These are phyloP conservation scores for Maniola jurtina DNA, from an alignment of 1,140 invertebrate species.

Conservation along the genomic window DNA sequence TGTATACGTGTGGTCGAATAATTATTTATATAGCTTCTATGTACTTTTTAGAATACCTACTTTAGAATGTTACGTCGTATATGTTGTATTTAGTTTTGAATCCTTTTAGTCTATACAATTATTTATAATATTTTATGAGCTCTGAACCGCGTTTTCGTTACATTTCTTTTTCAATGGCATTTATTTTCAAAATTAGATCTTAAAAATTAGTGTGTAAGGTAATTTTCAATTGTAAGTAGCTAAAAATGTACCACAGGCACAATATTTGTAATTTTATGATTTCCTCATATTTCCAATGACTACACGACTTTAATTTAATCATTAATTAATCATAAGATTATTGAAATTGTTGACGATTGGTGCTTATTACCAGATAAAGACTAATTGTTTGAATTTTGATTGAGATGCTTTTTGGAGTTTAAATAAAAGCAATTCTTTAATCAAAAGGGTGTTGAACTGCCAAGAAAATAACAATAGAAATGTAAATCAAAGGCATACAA, in stretches of 20 bases:
- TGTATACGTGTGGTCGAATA: constrained; percentile 22
- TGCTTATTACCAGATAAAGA: no score
- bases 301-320: neutral
- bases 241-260: constrained; percentile 40
- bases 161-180: constrained; percentile 44
- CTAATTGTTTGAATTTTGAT: neutral
- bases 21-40: constrained; percentile 21
- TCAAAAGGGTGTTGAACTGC: constrained; percentile 24
- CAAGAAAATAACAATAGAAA: constrained; percentile 36
- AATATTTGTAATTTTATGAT: constrained; percentile 22
- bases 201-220: constrained; percentile 40
- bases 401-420: constrained; percentile 16
- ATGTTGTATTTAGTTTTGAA: neutral
- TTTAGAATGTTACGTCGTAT: neutral
- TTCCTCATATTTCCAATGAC: neutral
- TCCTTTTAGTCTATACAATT: neutral
- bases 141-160: constrained; percentile 5
- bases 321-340: neutral
- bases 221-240: constrained; percentile 43
- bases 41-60: constrained; percentile 5
- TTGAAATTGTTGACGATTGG: no score
- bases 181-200: constrained; percentile 52
- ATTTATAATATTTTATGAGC: constrained; percentile 9
- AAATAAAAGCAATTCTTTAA: constrained; percentile 29
- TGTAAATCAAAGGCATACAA: constrained; percentile 21